These are phyloP conservation scores for Porites lutea DNA, from an alignment of 64 coral and sea anemone genomes.

Conservation along the genomic window DNA sequence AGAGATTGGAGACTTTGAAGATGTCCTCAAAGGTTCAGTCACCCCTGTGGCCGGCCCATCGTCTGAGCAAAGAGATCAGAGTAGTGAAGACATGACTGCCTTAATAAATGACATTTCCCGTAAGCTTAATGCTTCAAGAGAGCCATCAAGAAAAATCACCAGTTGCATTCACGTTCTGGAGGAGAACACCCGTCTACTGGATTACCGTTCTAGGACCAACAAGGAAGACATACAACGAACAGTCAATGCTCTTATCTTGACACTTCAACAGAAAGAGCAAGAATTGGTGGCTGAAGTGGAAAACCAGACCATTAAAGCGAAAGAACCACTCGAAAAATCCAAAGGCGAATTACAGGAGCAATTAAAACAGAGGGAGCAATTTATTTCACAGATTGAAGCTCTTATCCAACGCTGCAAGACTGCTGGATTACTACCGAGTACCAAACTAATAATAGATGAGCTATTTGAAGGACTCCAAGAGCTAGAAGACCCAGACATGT, in stretches of 20 bases:
- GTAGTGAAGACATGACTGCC: background rate
- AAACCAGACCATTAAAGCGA: background rate
- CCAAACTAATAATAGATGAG: background rate
- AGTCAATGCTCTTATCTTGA: background rate
- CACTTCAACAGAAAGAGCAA: conserved; percentile 1
- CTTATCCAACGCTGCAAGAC: background rate
- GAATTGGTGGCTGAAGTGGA: background rate
- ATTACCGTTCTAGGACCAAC: background rate
- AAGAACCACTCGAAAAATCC: background rate
- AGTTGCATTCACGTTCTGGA: background rate
- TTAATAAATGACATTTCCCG: background rate
- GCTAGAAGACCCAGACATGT: background rate
- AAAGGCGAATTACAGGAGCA: background rate
- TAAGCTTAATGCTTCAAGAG: background rate
- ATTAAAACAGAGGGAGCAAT: background rate
- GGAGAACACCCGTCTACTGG: background rate
- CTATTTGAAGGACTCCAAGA: background rate
- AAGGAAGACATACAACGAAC: conserved; percentile 3
- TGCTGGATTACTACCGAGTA: background rate
- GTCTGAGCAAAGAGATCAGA: background rate
- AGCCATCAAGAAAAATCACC: background rate
- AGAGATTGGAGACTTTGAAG: conserved; percentile 70
- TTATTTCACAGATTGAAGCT: background rate
- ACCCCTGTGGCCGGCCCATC: background rate
- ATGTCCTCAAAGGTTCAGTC: conserved; percentile 38